Conservation (phyloP, 2,113 vertebrate species). For the Phrynosoma blainvillii region DNA sequence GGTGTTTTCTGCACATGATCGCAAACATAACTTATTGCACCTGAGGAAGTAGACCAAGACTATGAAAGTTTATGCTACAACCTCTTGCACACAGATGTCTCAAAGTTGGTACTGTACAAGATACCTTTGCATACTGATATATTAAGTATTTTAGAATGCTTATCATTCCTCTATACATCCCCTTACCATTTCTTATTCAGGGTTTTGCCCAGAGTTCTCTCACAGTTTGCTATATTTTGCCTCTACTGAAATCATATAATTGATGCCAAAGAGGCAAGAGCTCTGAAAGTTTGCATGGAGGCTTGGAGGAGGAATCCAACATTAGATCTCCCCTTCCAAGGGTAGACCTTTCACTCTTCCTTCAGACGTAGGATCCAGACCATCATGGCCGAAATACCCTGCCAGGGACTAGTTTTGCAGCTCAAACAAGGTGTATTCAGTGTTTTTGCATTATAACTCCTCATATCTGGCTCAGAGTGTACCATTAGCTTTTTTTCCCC, state of each 20-base stretch:
- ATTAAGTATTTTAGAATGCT: not conserved
- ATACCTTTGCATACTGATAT: no score
- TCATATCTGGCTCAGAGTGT: not conserved
- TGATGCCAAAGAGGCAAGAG: not conserved
- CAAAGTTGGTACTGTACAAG: no score
- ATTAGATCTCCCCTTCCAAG: not conserved
- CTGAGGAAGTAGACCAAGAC: no score
- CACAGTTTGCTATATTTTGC: not conserved
- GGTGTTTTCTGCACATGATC: conserved; percentile 3
- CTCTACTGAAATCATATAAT: not conserved
- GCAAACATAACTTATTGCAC: not conserved
- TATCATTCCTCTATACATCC: not conserved
- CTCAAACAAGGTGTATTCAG: not conserved
- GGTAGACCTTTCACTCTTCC: not conserved
- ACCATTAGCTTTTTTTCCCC: not conserved
- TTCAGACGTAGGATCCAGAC: not conserved
- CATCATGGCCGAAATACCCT: no score
- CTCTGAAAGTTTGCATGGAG: no score
- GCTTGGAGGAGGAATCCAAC: not conserved
- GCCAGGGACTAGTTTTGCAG: not conserved
- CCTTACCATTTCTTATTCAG: no score
- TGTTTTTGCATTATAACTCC: not conserved
- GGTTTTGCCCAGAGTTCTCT: no score
- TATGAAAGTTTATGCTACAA: no score
- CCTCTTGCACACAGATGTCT: no score